Evolutionary conservation across 2,113 vertebrate genomes (phyloP).

Genomic region (Hypocryptadius cinnamomeus): DNA sequence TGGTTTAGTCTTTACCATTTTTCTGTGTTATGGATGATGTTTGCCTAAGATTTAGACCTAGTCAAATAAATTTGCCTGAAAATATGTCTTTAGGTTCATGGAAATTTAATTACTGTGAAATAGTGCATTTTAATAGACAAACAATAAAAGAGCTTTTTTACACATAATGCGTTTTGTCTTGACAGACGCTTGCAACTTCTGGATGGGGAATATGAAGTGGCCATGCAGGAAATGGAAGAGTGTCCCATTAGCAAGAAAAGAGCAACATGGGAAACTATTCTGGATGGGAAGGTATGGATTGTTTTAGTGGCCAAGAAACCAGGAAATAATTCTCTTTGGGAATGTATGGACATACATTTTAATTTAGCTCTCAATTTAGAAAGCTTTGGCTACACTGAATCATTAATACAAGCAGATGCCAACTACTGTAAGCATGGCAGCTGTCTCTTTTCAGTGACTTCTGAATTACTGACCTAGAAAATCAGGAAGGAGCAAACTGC

Average conservation of each 20-base stretch:
- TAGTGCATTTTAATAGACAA: not conserved
- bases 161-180: not conserved
- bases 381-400: not conserved
- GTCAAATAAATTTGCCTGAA: not conserved
- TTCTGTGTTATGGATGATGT: not conserved
- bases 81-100: not conserved
- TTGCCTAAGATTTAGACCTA: not conserved
- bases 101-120: not conserved
- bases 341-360: not conserved
- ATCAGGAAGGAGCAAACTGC: not conserved
- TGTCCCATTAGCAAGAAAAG: constrained; percentile 97
- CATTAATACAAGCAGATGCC: not conserved
- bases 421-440: not conserved
- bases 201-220: constrained; percentile 98
- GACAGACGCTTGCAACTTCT: constrained; percentile 90
- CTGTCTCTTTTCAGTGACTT: not conserved
- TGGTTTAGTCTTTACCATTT: not conserved
- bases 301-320: not conserved
- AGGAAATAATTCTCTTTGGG: not conserved
- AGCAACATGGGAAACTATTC: constrained; percentile 97
- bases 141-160: not conserved
- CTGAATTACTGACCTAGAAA: not conserved
- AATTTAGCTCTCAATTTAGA: not conserved
- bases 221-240: constrained; percentile 98
- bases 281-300: constrained; percentile 88